Evolutionary conservation across 2,113 vertebrate genomes (phyloP).

Genomic region (Ahaetulla prasina): DNA sequence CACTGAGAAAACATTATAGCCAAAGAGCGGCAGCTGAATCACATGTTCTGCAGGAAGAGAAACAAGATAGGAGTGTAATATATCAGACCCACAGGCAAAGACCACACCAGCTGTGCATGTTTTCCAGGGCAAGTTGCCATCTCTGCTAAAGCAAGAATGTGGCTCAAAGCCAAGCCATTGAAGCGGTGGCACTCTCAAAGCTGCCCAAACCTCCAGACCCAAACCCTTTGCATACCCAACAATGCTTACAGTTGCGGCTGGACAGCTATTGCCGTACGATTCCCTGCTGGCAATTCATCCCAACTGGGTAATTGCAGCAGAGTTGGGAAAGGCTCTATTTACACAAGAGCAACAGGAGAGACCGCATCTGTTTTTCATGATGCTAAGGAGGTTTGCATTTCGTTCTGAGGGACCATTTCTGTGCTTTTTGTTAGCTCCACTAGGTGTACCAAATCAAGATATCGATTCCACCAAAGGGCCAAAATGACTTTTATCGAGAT

Average conservation of each 20-base stretch:
- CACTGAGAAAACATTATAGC: slow-evolving; percentile 72
- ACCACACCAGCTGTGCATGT: background rate
- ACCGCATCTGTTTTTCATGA: background rate
- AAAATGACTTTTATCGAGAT: background rate
- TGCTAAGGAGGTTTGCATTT: background rate
- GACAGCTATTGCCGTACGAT: background rate
- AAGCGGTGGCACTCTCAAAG: background rate
- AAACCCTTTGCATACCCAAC: background rate
- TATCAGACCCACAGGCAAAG: background rate
- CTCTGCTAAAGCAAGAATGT: background rate
- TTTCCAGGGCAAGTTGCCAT: background rate
- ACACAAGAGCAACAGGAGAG: too few species aligned
- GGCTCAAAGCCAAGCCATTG: background rate
- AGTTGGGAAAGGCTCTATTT: background rate
- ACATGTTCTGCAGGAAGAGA: slow-evolving; percentile 64
- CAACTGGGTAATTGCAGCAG: background rate
- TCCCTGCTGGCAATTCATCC: background rate
- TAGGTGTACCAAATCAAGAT: background rate
- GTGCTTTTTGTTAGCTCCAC: background rate
- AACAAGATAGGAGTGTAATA: background rate
- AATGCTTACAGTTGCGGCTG: background rate
- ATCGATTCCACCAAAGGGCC: background rate
- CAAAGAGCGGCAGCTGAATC: slow-evolving; percentile 76
- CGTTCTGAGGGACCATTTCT: background rate
- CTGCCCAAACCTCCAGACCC: background rate